These are phyloP conservation scores for Acanthococcus lagerstroemiae DNA, from an alignment of 2,888 invertebrate species.

Conservation along the genomic window DNA sequence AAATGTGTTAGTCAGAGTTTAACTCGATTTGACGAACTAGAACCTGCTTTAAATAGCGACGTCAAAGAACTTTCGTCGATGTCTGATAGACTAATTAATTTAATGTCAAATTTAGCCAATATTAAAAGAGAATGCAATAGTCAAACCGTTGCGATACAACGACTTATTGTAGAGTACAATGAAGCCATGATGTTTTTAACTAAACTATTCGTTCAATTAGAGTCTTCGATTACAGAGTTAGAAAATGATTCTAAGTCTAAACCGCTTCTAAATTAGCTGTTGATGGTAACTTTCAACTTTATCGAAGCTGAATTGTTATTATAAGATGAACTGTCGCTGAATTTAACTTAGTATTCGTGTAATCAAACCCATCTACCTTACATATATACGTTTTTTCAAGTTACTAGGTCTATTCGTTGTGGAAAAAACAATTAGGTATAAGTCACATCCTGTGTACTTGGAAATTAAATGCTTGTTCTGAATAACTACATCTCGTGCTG, in stretches of 20 bases:
- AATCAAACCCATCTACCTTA: no score
- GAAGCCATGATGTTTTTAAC: neutral
- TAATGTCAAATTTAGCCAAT: neutral
- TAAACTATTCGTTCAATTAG: neutral
- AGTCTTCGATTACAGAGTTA: neutral
- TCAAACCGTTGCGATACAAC: conserved; percentile 3
- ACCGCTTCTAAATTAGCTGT: neutral
- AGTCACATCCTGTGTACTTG: no score
- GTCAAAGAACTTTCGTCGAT: neutral
- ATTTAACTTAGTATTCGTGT: neutral
- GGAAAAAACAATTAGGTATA: no score
- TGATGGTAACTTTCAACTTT: neutral
- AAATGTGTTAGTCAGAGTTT: neutral
- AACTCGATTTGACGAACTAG: neutral
- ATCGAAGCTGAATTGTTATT: neutral
- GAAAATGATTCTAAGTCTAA: conserved; percentile 3
- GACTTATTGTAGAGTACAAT: neutral
- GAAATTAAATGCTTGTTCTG: no score
- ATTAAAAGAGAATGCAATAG: conserved; percentile 10
- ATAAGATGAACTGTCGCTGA: neutral
- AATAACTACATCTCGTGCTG: no score
- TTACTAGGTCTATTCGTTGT: no score
- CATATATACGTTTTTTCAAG: no score
- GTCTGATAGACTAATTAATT: neutral
- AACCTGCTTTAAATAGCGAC: neutral